phyloP scores from a whole-genome alignment of 2,797 vertebrate genomes.

The Octomys mimax region DNA sequence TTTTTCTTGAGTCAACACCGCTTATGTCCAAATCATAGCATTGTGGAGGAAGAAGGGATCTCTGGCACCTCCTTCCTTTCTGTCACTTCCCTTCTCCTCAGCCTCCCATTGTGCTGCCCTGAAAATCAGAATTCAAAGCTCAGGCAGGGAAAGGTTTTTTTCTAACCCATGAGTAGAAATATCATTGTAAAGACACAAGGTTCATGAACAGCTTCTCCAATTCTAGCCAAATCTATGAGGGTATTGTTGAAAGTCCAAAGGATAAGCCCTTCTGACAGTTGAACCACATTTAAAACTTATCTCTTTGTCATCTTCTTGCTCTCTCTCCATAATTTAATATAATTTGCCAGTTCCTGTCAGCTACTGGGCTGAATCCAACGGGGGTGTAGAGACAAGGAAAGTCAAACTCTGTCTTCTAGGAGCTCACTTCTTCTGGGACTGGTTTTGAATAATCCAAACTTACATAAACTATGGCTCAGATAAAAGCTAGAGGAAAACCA shows the following conservation, averaged over 20 bases:
- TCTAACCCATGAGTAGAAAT: neutral
- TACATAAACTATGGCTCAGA: neutral
- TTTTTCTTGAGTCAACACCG: neutral
- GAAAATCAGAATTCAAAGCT: neutral
- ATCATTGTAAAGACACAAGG: neutral
- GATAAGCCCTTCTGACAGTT: neutral
- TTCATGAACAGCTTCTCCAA: neutral
- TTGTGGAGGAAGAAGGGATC: neutral
- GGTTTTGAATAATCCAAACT: neutral
- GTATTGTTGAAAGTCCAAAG: neutral
- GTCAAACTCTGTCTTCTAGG: neutral
- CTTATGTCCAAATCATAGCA: neutral
- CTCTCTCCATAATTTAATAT: neutral
- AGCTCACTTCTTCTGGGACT: neutral
- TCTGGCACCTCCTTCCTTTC: neutral
- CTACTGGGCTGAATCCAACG: neutral
- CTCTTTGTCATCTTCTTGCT: neutral
- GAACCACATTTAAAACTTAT: neutral
- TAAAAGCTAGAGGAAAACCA: neutral
- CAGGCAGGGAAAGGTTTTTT: neutral
- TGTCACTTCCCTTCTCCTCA: neutral
- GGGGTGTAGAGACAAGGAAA: neutral
- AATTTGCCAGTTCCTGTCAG: neutral
- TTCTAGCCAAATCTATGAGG: neutral
- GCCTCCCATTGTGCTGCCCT: neutral